These are phyloP conservation scores for Pseudolycoriella hygida DNA, from an alignment of 2,888 invertebrate species.

Conservation along the genomic window DNA sequence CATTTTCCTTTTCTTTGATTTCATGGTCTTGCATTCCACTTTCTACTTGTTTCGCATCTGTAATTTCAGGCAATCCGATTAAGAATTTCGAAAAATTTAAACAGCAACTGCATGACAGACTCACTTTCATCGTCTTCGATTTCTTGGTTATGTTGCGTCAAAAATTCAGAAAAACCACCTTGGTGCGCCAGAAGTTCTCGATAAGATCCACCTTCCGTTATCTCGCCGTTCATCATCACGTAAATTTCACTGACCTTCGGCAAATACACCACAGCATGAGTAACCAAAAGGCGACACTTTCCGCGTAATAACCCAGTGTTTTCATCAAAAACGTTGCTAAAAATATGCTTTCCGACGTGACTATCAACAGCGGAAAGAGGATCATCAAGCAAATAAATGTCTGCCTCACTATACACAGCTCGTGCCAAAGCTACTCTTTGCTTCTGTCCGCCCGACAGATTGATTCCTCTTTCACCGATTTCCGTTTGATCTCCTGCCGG, in stretches of 20 bases:
- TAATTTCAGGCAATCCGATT: conserved; percentile 57
- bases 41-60: conserved; percentile 46
- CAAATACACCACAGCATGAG: conserved; percentile 86
- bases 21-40: conserved; percentile 43
- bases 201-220: conserved; percentile 83
- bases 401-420: conserved; percentile 76
- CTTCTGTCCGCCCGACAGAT: conserved; percentile 48
- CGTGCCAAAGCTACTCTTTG: conserved; percentile 78
- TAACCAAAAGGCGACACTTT: conserved; percentile 83
- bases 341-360: conserved; percentile 95
- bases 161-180: conserved; percentile 70
- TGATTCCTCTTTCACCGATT: conserved; percentile 86
- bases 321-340: conserved; percentile 74
- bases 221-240: conserved; percentile 71
- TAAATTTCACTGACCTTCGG: conserved; percentile 80
- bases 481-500: conserved; percentile 95
- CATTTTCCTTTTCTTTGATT: conserved; percentile 25
- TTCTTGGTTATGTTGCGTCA: conserved; percentile 62
- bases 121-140: conserved; percentile 31
- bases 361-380: conserved; percentile 92
- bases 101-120: too few relatives aligned
- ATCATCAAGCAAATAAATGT: conserved; percentile 88
- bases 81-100: conserved; percentile 59
- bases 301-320: conserved; percentile 46
- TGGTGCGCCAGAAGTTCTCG: conserved; percentile 38